Evolutionary conservation across 2,888 invertebrate genomes (phyloP).

Genomic region (Sceliomorpha sp.): DNA sequence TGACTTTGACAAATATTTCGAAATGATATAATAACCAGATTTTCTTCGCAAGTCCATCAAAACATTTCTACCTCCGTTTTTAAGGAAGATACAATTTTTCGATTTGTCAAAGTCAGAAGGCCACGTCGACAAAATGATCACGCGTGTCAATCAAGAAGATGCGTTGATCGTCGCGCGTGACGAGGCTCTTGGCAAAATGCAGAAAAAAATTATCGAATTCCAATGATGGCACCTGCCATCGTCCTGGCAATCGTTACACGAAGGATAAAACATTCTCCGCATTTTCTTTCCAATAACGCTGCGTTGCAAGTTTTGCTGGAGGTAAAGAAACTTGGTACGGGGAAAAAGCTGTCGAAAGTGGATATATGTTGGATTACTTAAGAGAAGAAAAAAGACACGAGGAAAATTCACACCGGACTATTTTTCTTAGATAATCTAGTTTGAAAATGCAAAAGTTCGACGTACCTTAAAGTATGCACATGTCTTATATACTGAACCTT

Average conservation of each 20-base stretch:
- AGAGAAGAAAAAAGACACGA: not conserved
- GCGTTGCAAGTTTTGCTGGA: constrained; percentile 33
- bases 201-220: constrained; percentile 34
- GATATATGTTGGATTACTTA: constrained; percentile 30
- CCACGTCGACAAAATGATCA: constrained; percentile 29
- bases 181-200: constrained; percentile 21
- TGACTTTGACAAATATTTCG: too few species aligned
- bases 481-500: not conserved
- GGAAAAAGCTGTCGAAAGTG: constrained; percentile 19
- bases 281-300: constrained; percentile 46
- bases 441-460: not conserved
- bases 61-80: not conserved
- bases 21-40: too few species aligned
- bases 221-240: constrained; percentile 39
- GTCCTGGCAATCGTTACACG: constrained; percentile 35
- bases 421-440: constrained; percentile 8
- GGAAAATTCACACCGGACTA: not conserved
- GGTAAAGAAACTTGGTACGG: constrained; percentile 7
- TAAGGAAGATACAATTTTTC: constrained; percentile 27
- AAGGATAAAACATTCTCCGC: constrained; percentile 35
- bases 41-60: too few species aligned
- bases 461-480: not conserved
- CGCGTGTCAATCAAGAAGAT: constrained; percentile 29
- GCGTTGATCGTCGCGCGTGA: constrained; percentile 14
- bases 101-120: constrained; percentile 30